Evolutionary conservation across 2,797 vertebrate species (phyloP).

Genomic region (Chlorospingus semifuscus): DNA sequence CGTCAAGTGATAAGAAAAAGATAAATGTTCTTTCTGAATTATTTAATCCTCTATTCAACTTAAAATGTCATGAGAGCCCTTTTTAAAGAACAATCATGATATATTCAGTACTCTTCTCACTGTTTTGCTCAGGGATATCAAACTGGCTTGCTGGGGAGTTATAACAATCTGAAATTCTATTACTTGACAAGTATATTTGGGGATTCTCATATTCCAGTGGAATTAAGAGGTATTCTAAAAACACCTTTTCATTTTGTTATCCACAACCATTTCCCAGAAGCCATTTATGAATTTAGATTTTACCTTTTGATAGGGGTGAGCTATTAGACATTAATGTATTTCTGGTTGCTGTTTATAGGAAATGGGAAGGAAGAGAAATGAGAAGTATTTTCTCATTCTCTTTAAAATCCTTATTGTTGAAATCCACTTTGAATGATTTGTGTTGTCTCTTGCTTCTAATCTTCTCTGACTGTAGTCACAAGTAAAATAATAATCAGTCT

Average conservation of each 20-base stretch:
- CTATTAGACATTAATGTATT: not conserved
- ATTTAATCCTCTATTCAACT: not conserved
- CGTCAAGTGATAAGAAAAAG: not conserved
- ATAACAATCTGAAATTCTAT: not conserved
- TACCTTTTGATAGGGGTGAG: not conserved
- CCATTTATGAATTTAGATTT: not conserved
- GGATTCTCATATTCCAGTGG: not conserved
- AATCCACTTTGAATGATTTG: not conserved
- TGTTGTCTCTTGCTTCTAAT: not conserved
- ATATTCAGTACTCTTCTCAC: not conserved
- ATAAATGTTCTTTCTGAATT: not conserved
- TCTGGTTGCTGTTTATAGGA: not conserved
- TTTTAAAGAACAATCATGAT: not conserved
- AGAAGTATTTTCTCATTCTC: not conserved
- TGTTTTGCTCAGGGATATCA: not conserved
- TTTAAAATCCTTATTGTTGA: not conserved
- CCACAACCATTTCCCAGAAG: not conserved
- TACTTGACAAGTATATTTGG: not conserved
- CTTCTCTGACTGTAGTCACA: not conserved
- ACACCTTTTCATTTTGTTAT: not conserved
- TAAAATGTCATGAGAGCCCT: not conserved
- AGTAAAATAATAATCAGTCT: slow-evolving; percentile 4
- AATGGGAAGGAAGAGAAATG: not conserved
- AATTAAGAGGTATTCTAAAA: not conserved
- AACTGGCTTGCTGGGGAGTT: not conserved